Conservation (phyloP, 2,113 vertebrate species). For the Cheilinus undulatus region DNA sequence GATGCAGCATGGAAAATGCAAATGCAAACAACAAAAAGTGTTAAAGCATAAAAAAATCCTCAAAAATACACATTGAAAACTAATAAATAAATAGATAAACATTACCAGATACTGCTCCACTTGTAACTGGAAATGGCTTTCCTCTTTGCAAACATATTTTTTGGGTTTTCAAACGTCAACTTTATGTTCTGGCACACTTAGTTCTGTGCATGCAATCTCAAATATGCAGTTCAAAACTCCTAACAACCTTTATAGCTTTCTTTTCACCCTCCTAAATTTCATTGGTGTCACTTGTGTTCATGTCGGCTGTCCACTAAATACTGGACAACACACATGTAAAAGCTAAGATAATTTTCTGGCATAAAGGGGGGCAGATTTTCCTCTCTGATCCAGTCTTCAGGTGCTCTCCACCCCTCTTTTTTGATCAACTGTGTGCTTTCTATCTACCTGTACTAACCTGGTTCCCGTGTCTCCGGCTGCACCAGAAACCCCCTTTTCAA, state of each 20-base stretch:
- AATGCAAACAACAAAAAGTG: no score
- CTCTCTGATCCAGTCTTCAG: constrained; percentile 15
- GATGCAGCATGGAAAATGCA: no score
- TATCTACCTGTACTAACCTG: constrained; percentile 87
- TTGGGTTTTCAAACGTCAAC: background rate
- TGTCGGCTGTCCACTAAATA: constrained; percentile 1
- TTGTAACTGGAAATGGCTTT: background rate
- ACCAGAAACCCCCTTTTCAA: constrained; percentile 98
- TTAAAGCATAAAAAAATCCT: no score
- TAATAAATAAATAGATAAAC: no score
- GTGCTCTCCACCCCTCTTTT: constrained; percentile 32
- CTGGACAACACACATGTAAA: background rate
- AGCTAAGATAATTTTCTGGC: constrained; percentile 1
- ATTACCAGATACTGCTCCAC: background rate
- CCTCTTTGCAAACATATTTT: background rate
- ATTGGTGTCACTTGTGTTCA: constrained; percentile 2
- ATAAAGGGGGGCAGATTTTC: constrained; percentile 17
- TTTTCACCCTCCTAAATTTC: constrained; percentile 14
- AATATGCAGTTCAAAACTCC: background rate
- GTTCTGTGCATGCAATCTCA: background rate
- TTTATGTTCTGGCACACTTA: background rate
- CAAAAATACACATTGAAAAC: no score
- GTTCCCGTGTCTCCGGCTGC: constrained; percentile 96
- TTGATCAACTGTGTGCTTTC: constrained; percentile 67
- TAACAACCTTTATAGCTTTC: background rate